phyloP scores from a whole-genome alignment of 1,140 invertebrate species.

The Saxidomus purpurata region DNA sequence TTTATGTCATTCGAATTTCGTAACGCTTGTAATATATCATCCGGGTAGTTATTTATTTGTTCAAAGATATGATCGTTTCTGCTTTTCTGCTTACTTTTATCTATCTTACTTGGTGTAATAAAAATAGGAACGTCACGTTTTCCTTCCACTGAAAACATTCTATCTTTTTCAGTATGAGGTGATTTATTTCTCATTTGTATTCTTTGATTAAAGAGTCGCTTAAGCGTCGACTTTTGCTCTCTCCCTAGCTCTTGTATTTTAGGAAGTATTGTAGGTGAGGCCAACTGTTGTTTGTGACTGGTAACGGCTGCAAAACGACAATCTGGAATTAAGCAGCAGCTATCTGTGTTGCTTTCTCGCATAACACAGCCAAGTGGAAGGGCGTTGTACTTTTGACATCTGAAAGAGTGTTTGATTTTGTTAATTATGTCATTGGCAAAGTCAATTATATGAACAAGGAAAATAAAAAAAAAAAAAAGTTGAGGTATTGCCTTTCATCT shows the following conservation, averaged over 20 bases:
- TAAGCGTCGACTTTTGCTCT: not conserved
- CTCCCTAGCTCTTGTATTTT: not conserved
- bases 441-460: no score
- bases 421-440: no score
- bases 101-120: not conserved
- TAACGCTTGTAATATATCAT: no score
- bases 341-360: not conserved
- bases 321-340: conserved; percentile 19
- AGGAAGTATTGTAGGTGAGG: not conserved
- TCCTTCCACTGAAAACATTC: not conserved
- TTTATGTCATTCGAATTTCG: no score
- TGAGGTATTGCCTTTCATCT: no score
- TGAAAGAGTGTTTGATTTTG: no score
- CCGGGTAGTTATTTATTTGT: not conserved
- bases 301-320: not conserved
- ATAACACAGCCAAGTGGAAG: not conserved
- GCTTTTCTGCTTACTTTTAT: not conserved
- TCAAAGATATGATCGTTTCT: not conserved
- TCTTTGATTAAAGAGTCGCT: conserved; percentile 22
- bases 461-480: no score
- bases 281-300: not conserved
- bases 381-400: conserved; percentile 4
- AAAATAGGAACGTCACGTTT: not conserved
- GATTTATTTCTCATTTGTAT: not conserved
- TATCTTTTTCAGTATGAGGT: not conserved